Evolutionary conservation across 2,888 invertebrate species (phyloP).

Genomic region (Patella ulyssiponensis): DNA sequence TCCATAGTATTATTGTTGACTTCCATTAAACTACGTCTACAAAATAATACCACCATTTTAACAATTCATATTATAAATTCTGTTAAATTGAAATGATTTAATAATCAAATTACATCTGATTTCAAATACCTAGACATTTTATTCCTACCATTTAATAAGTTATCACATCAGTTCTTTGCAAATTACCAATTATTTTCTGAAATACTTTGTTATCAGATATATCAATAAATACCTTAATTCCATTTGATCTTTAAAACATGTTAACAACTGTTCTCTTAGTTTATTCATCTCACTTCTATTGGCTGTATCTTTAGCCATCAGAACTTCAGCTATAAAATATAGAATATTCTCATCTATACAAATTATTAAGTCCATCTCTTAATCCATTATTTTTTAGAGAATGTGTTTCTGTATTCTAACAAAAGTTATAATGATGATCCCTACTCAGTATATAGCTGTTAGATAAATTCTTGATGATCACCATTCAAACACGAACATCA

Average conservation of each 20-base stretch:
- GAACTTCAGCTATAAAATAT: conserved; percentile 63
- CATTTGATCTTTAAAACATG: conserved; percentile 94
- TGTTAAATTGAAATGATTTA: neutral
- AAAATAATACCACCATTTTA: conserved; percentile 14
- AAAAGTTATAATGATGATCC: no score
- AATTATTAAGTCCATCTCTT: neutral
- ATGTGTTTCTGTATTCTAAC: no score
- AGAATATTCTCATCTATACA: neutral
- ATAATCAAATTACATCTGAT: no score
- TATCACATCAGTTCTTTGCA: neutral
- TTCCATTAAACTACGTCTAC: conserved; percentile 86
- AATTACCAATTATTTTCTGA: neutral
- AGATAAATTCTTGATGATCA: no score
- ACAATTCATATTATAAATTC: neutral
- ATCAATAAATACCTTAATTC: conserved; percentile 77
- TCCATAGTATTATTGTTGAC: conserved; percentile 90
- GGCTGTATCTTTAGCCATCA: conserved; percentile 84
- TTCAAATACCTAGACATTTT: no score
- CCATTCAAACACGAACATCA: no score
- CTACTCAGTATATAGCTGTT: no score
- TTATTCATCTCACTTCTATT: conserved; percentile 68
- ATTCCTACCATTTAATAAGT: no score
- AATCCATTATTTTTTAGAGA: no score
- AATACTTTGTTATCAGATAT: neutral
- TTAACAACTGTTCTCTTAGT: conserved; percentile 87